phyloP scores from a whole-genome alignment of 1,140 invertebrate species.

The Cherax quadricarinatus region DNA sequence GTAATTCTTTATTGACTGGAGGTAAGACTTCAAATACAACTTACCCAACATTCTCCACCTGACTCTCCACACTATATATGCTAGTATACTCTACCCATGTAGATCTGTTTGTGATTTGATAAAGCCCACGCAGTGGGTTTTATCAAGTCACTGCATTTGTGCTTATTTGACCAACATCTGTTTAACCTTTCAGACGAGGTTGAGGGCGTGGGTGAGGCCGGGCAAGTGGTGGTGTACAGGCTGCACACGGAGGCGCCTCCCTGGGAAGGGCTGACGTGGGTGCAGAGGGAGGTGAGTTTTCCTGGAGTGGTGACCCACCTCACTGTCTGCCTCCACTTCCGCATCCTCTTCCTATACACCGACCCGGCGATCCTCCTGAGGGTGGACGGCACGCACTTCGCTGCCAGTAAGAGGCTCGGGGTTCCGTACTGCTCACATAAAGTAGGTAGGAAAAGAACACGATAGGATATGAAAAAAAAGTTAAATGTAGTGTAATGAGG shows the following conservation, averaged over 20 bases:
- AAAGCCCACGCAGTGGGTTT: too few relatives aligned
- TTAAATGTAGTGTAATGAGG: background rate
- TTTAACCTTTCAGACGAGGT: background rate
- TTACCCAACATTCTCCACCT: too few relatives aligned
- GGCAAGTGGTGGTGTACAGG: background rate
- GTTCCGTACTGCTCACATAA: too few relatives aligned
- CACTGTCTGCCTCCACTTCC: conserved; percentile 3
- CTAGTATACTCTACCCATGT: too few relatives aligned
- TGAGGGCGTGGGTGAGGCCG: background rate
- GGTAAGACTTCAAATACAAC: too few relatives aligned
- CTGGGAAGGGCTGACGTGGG: conserved; percentile 3
- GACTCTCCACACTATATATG: too few relatives aligned
- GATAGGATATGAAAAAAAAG: too few relatives aligned
- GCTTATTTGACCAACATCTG: too few relatives aligned
- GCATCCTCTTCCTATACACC: conserved; percentile 14
- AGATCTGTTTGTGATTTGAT: too few relatives aligned
- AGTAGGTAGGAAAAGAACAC: too few relatives aligned
- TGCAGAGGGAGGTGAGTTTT: background rate
- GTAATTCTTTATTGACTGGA: too few relatives aligned
- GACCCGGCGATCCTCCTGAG: background rate
- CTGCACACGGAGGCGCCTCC: conserved; percentile 24
- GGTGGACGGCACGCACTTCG: background rate
- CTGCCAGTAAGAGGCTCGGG: background rate
- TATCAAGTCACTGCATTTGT: too few relatives aligned
- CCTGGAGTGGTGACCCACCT: background rate